phyloP scores from a whole-genome alignment of 2,888 invertebrate genomes.

The Cantharis lateralis region DNA sequence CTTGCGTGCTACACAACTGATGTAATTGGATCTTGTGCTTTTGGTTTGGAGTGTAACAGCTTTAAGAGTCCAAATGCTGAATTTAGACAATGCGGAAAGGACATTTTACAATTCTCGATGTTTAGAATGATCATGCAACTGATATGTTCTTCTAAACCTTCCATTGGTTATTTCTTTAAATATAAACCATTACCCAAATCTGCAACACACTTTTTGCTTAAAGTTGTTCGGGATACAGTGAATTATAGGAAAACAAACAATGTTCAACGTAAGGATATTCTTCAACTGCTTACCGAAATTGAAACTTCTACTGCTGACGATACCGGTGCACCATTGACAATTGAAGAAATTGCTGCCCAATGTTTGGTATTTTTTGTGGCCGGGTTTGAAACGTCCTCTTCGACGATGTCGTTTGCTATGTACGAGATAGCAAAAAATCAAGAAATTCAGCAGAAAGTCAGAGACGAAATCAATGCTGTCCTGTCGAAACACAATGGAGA shows the following conservation, averaged over 20 bases:
- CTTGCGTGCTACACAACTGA: no score
- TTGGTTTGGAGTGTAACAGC: no score
- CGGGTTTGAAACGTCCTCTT: conserved; percentile 58
- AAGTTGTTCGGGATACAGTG: no score
- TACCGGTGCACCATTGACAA: conserved; percentile 14
- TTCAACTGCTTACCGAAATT: conserved; percentile 49
- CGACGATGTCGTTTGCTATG: conserved; percentile 50
- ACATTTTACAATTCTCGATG: no score
- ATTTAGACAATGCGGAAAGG: no score
- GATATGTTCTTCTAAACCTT: no score
- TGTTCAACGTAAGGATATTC: conserved; percentile 46
- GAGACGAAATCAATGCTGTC: conserved; percentile 49
- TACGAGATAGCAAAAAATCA: conserved; percentile 39
- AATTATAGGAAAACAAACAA: conserved; percentile 34
- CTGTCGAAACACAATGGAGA: conserved; percentile 44
- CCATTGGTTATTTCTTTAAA: no score
- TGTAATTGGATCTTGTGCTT: no score
- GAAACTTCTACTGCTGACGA: neutral
- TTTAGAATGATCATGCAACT: no score
- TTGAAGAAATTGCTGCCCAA: conserved; percentile 49
- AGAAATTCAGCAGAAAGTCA: conserved; percentile 54
- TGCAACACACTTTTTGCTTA: no score
- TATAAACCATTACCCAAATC: no score
- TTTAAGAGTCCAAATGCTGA: no score
- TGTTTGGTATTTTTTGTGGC: conserved; percentile 56